Percentiles rank a stretch among this genome's conserved stretches.
phyloP scores from a whole-genome alignment of 1,140 invertebrate genomes.

The Drosophila cardini region DNA sequence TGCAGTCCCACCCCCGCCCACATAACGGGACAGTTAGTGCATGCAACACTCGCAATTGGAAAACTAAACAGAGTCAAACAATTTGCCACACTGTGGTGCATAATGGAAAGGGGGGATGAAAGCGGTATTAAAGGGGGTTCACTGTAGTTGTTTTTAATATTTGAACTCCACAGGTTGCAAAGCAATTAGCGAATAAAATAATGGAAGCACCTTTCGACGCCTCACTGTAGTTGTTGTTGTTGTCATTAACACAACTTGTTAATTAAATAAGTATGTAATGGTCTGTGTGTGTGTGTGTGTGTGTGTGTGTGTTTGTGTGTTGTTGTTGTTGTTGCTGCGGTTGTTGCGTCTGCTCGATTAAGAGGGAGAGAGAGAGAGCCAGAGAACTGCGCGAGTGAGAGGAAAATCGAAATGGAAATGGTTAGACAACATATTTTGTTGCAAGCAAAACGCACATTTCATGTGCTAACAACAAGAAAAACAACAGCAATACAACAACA shows the following conservation, averaged over 20 bases:
- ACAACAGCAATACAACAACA: not conserved
- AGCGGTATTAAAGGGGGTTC: not conserved
- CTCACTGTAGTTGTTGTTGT: slow-evolving; percentile 28
- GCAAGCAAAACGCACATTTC: slow-evolving; percentile 15
- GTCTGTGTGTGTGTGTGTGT: slow-evolving; percentile 28
- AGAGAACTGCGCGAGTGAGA: not conserved
- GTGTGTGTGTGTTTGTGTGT: not conserved
- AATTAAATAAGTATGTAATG: slow-evolving; percentile 67
- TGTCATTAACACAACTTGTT: slow-evolving; percentile 61
- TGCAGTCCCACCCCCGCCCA: slow-evolving; percentile 7
- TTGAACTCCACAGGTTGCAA: slow-evolving; percentile 69
- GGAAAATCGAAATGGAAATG: not conserved
- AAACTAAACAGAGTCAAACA: slow-evolving; percentile 36
- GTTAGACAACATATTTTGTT: slow-evolving; percentile 9
- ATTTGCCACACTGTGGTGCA: slow-evolving; percentile 29
- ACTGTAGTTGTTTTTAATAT: slow-evolving; percentile 36
- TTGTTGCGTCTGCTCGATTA: slow-evolving; percentile 1
- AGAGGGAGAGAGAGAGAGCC: not conserved
- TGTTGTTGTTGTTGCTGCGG: slow-evolving; percentile 8
- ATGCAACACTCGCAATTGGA: slow-evolving; percentile 13
- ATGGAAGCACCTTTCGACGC: slow-evolving; percentile 15
- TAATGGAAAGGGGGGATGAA: not conserved
- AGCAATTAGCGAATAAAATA: slow-evolving; percentile 70
- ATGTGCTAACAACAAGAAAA: slow-evolving; percentile 12
- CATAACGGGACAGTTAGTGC: slow-evolving; percentile 4